Base-by-base conservation (phyloP, 2,113 vertebrate species). In the Odocoileus virginianus region DNA sequence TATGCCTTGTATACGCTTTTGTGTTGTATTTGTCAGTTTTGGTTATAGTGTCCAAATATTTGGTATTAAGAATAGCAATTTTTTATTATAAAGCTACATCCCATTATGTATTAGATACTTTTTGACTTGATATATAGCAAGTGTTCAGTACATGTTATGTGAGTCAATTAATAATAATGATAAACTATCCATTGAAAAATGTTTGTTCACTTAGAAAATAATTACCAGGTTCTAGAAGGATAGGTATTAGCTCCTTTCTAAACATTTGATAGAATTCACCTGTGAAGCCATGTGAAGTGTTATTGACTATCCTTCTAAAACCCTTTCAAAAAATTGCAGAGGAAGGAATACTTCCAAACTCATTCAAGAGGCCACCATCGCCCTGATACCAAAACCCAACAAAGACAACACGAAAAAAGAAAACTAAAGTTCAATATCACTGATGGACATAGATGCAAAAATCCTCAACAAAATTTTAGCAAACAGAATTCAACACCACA, bases 161-260 rank as follows among this genome's bases (percentile, higher is more conserved):
- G 40, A 91, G 6, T 89, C 60, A 95, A 54, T 81, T 61, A 60
- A 50, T 27, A 33, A 91, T 13, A 58, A 88, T 84, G 27, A 67
- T 92, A 94, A 60, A 87, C 61, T 91, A 89, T 47, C 27, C 15
- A 89, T 23, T 78, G 50, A 57, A 92, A 96, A 95, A 89, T 94
- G 89, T 36, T 15, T 79, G 11, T 78, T 95, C 52, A 94, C 74
- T 97, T 97, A 83, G 79, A 89, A 96, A 93, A 78, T 92, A 84
- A 87, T 82, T 12, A 93, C 36, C 25, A 21, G 52, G 79, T 91
- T 76, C 43, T 11, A 87, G 47, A 95, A 92, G 7, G 64, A 36
- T 21, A 71, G 64, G n/a, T 19, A 71, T 71, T 19, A 71, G 64
- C 4, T 71, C 64, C 11, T 71, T 33, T 67, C 64, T 71, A 71